Evolutionary conservation across 53 echinoderm and acorn worm genomes (phyloP).

Genomic region (Stichopus horrens): DNA sequence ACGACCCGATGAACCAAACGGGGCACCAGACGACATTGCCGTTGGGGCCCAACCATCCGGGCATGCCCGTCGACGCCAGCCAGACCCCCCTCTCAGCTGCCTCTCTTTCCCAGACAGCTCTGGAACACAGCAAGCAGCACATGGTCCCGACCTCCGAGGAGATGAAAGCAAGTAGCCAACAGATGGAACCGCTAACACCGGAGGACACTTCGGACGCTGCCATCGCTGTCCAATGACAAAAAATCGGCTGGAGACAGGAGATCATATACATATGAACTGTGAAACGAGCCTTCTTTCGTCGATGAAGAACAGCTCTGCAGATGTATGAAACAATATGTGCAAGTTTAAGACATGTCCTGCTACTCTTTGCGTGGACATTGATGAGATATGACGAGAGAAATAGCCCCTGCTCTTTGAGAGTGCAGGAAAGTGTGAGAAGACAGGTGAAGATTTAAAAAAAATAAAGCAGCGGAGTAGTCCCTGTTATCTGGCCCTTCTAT

Average conservation of each 20-base stretch:
- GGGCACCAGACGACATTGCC: conserved; percentile 46
- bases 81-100: conserved; percentile 38
- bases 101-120: conserved; percentile 22
- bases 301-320: not conserved
- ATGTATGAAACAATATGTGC: not conserved
- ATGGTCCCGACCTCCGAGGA: conserved; percentile 33
- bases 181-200: conserved; percentile 71
- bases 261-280: conserved; percentile 16
- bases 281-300: not conserved
- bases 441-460: not conserved
- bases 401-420: not conserved
- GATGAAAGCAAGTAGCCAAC: conserved; percentile 37
- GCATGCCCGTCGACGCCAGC: conserved; percentile 52
- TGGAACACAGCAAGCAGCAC: conserved; percentile 50
- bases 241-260: conserved; percentile 23
- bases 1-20: conserved; percentile 50
- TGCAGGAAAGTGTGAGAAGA: not conserved
- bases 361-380: not conserved
- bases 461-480: not conserved
- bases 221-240: conserved; percentile 67
- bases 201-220: conserved; percentile 58
- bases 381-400: not conserved
- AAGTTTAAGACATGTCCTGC: not conserved
- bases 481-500: conserved; percentile 12
- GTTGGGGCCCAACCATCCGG: conserved; percentile 37